Conservation (phyloP, 2,888 invertebrate species). For the Calephelis perditalis region DNA sequence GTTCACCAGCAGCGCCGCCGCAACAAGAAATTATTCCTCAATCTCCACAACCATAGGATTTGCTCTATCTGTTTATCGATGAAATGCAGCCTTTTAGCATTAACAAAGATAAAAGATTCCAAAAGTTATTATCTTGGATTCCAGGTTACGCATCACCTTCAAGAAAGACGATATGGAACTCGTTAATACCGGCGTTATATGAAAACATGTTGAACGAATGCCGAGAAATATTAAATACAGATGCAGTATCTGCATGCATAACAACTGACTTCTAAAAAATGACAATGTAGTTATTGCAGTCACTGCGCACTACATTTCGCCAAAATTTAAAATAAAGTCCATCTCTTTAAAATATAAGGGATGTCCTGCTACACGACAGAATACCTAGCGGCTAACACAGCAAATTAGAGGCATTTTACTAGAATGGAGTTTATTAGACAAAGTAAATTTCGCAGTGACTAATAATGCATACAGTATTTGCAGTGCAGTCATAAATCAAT, state of each 20-base stretch:
- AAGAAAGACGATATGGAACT: constrained; percentile 24
- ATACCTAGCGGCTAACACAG: constrained; percentile 21
- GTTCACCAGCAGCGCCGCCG: not conserved
- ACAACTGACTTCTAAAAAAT: constrained; percentile 30
- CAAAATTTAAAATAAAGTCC: constrained; percentile 1
- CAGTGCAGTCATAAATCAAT: constrained; percentile 22
- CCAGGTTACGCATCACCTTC: constrained; percentile 29
- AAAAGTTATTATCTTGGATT: constrained; percentile 25
- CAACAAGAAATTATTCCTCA: not conserved
- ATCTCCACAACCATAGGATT: constrained; percentile 13
- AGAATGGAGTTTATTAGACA: constrained; percentile 25
- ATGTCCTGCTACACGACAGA: constrained; percentile 29
- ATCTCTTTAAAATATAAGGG: constrained; percentile 27
- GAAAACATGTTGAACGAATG: not conserved
- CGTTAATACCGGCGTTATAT: constrained; percentile 14
- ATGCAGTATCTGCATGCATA: constrained; percentile 24
- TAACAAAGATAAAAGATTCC: constrained; percentile 27
- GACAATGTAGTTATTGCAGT: constrained; percentile 12
- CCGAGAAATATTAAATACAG: not conserved
- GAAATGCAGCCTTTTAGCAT: constrained; percentile 27
- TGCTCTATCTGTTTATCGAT: constrained; percentile 25
- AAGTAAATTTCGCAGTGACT: constrained; percentile 33
- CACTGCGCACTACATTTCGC: constrained; percentile 6
- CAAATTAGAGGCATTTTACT: constrained; percentile 15
- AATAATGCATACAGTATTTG: constrained; percentile 37